Evolutionary conservation across 2,113 vertebrate species (phyloP).

Genomic region (Lamprologus tigripictilis): DNA sequence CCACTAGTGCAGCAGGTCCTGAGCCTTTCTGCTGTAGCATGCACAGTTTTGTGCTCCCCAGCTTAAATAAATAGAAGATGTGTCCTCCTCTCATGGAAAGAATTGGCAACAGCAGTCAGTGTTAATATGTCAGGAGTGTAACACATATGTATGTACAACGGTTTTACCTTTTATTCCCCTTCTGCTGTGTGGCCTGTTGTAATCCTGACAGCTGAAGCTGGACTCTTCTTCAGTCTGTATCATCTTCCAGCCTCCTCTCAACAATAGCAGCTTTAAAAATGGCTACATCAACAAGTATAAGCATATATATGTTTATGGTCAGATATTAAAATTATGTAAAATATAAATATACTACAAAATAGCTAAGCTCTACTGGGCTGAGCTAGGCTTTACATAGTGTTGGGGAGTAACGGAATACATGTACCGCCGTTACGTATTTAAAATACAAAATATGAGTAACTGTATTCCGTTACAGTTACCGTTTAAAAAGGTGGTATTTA

Average conservation of each 20-base stretch:
- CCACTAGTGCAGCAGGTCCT: background rate
- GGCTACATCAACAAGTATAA: background rate
- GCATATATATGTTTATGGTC: background rate
- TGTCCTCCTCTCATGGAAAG: background rate
- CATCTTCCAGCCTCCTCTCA: background rate
- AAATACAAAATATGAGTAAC: too few species aligned
- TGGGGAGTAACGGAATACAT: too few species aligned
- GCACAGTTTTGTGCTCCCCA: background rate
- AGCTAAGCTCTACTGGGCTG: background rate
- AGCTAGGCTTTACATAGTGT: background rate
- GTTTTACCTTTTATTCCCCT: background rate
- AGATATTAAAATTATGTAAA: background rate
- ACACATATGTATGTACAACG: background rate
- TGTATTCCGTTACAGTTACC: too few species aligned
- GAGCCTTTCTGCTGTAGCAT: background rate
- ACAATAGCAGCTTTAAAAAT: background rate
- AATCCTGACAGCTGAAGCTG: background rate
- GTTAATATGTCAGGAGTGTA: background rate
- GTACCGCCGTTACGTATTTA: too few species aligned
- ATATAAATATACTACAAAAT: background rate
- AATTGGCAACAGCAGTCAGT: background rate
- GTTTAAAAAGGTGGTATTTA: too few species aligned
- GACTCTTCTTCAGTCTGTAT: background rate
- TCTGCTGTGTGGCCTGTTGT: background rate
- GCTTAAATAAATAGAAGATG: conserved; percentile 20